Evolutionary conservation across 2,113 vertebrate species (phyloP).

Genomic region (Brachypteracias leptosomus): DNA sequence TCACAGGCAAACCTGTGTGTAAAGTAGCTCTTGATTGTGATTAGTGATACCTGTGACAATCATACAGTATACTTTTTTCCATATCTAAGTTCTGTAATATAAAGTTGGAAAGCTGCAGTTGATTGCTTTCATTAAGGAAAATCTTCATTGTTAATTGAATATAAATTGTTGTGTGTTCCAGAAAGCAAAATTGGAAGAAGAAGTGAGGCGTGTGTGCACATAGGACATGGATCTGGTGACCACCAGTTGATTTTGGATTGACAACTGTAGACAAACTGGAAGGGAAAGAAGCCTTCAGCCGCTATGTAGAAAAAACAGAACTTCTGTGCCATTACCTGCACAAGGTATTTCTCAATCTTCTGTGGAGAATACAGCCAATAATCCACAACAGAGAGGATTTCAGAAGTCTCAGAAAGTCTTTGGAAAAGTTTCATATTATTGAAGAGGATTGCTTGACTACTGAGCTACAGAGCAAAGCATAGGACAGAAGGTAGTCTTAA

Average conservation of each 20-base stretch:
- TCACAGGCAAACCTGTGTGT: not conserved
- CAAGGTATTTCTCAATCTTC: not conserved
- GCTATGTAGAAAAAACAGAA: not conserved
- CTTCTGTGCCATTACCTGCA: not conserved
- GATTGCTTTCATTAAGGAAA: not conserved
- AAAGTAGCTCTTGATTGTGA: not conserved
- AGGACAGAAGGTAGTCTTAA: not conserved
- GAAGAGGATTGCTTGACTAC: not conserved
- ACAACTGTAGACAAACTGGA: not conserved
- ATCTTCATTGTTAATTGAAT: slow-evolving; percentile 6
- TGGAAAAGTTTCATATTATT: not conserved
- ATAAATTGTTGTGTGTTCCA: not conserved
- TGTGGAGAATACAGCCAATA: not conserved
- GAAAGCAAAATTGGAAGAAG: not conserved
- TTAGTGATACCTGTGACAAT: not conserved
- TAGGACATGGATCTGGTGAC: not conserved
- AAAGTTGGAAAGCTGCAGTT: not conserved
- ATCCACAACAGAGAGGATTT: not conserved
- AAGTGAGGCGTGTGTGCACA: accelerated
- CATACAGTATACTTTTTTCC: not conserved
- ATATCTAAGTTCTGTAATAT: not conserved
- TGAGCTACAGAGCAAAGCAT: not conserved
- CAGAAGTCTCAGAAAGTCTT: not conserved
- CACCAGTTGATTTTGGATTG: not conserved
- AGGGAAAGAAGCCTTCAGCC: not conserved